Evolutionary conservation across 2,888 invertebrate genomes (phyloP).

Genomic region (Phengaris alcon): DNA sequence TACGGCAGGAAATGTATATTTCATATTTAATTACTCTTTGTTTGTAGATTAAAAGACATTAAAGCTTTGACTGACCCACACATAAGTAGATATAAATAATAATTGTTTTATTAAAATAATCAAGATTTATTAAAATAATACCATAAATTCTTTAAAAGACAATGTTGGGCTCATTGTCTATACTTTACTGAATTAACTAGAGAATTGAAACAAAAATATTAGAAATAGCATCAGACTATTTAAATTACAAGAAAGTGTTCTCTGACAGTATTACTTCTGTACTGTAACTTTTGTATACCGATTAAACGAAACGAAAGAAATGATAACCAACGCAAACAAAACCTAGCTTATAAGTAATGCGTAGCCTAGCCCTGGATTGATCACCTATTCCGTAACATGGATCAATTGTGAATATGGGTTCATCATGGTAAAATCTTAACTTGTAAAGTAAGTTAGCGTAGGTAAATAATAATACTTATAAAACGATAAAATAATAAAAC

Average conservation of each 20-base stretch:
- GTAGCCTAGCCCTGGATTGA: background rate
- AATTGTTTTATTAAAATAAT: background rate
- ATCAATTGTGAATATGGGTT: background rate
- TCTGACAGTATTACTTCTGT: too few species aligned
- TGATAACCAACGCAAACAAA: background rate
- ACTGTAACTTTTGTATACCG: background rate
- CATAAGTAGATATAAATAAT: background rate
- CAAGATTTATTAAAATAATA: background rate
- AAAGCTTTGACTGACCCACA: background rate
- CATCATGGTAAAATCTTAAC: background rate
- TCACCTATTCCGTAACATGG: background rate
- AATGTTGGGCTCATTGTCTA: too few species aligned
- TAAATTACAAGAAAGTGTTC: background rate
- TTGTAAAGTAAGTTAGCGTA: too few species aligned
- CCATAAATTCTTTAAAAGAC: background rate
- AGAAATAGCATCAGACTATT: too few species aligned
- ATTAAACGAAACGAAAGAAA: background rate
- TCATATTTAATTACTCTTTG: slow-evolving; percentile 11
- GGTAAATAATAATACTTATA: too few species aligned
- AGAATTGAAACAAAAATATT: too few species aligned
- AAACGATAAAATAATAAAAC: too few species aligned
- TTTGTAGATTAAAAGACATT: background rate
- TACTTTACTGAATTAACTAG: too few species aligned
- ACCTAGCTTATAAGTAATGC: background rate
- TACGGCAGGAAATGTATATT: slow-evolving; percentile 2